Conservation (phyloP, 2,888 invertebrate genomes). For the Eristalis intricaria region DNA sequence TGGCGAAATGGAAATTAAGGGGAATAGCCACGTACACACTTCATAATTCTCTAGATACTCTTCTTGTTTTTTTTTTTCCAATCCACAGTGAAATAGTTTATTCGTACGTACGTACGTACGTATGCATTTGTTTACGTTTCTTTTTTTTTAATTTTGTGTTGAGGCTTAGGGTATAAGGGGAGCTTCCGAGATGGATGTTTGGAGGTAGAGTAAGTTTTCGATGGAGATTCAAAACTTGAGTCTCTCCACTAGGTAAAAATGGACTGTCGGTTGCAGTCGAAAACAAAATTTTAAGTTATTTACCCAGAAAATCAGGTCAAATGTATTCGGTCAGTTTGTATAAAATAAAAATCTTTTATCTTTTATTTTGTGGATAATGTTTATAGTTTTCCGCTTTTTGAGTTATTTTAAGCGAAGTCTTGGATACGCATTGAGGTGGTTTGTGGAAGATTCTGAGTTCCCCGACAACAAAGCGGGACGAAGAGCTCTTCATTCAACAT, state of each 20-base stretch:
- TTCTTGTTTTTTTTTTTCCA: background rate
- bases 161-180: background rate
- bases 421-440: conserved; percentile 5
- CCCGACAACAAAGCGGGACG: background rate
- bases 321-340: background rate
- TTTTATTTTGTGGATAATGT: background rate
- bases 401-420: background rate
- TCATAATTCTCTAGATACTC: background rate
- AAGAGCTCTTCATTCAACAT: too few relatives aligned
- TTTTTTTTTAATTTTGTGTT: background rate
- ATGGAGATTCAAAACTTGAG: background rate
- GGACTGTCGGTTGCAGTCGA: background rate
- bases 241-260: background rate
- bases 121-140: background rate
- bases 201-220: background rate
- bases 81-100: background rate
- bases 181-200: background rate
- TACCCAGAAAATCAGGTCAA: background rate
- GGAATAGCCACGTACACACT: background rate
- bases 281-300: background rate
- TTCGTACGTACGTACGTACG: background rate
- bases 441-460: background rate
- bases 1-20: background rate
- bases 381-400: background rate
- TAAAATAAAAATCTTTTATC: background rate